Conservation (phyloP, 2,797 vertebrate species). For the Allobates femoralis region DNA sequence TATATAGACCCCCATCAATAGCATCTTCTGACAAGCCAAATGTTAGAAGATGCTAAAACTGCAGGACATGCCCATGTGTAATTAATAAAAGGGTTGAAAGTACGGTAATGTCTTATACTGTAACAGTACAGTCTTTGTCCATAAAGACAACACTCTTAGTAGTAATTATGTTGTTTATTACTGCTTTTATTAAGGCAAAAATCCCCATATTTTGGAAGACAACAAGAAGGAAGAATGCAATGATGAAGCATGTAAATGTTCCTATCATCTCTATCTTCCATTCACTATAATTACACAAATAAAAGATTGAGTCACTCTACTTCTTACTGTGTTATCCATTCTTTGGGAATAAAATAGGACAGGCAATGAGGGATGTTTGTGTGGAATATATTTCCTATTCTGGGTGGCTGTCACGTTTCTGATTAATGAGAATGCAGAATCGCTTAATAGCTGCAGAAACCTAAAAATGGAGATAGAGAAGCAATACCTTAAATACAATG, state of each 20-base stretch:
- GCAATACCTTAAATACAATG: not conserved
- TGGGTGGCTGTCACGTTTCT: not conserved
- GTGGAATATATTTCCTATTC: constrained; percentile 2
- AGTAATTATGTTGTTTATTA: not conserved
- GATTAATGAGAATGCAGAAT: not conserved
- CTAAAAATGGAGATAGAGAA: not conserved
- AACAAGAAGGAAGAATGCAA: not conserved
- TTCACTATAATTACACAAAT: not conserved
- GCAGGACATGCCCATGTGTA: too few relatives aligned
- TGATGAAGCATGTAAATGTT: not conserved
- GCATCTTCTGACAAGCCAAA: too few relatives aligned
- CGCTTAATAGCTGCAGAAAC: not conserved
- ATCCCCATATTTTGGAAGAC: not conserved
- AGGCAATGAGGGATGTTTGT: not conserved
- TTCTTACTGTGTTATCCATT: not conserved
- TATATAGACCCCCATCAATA: too few relatives aligned
- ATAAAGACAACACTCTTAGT: too few relatives aligned
- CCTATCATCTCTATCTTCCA: not conserved
- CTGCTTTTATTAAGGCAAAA: not conserved
- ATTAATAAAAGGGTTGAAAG: too few relatives aligned
- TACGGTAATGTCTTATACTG: not conserved
- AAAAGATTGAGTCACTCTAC: constrained; percentile 19
- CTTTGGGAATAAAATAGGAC: constrained; percentile 16
- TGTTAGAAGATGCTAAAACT: too few relatives aligned
- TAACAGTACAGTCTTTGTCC: not conserved